phyloP scores from a whole-genome alignment of 2,888 invertebrate genomes.

The Diadegma fenestrale region DNA sequence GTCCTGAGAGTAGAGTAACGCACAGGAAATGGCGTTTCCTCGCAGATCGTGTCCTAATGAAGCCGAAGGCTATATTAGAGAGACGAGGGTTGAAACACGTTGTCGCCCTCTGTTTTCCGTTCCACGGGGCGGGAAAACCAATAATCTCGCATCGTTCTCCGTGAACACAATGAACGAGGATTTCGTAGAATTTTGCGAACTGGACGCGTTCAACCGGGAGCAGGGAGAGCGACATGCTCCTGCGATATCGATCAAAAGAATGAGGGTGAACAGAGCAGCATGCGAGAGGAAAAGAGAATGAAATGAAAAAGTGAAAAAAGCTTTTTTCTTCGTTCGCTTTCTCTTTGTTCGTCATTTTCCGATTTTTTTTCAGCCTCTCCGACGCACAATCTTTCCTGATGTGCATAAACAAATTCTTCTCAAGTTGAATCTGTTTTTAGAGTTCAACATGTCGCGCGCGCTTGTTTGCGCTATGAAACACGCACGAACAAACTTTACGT shows the following conservation, averaged over 20 bases:
- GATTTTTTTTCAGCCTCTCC: background rate
- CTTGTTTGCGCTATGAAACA: background rate
- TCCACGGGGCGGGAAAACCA: slow-evolving; percentile 55
- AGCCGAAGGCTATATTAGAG: slow-evolving; percentile 52
- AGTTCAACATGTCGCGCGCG: slow-evolving; percentile 18
- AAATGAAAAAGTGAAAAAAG: background rate
- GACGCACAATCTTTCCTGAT: slow-evolving; percentile 23
- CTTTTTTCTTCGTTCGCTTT: background rate
- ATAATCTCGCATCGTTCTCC: slow-evolving; percentile 58
- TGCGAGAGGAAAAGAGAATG: background rate
- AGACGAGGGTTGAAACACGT: slow-evolving; percentile 48
- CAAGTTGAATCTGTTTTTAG: slow-evolving; percentile 34
- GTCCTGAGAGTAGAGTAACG: slow-evolving; percentile 34
- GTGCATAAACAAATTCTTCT: slow-evolving; percentile 49
- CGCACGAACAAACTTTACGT: background rate
- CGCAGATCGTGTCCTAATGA: slow-evolving; percentile 57
- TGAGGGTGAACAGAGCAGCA: background rate
- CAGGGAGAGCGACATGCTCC: slow-evolving; percentile 42
- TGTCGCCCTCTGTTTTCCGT: slow-evolving; percentile 58
- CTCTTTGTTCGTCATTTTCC: background rate
- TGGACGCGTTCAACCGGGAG: slow-evolving; percentile 16
- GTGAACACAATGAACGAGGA: slow-evolving; percentile 53
- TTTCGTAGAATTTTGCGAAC: slow-evolving; percentile 60
- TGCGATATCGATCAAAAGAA: slow-evolving; percentile 47
- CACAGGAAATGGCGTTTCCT: slow-evolving; percentile 37